Evolutionary conservation across 1,140 invertebrate species (phyloP), one percentile per base, ranked within the genome.

Genomic region (Campodea augens): DNA sequence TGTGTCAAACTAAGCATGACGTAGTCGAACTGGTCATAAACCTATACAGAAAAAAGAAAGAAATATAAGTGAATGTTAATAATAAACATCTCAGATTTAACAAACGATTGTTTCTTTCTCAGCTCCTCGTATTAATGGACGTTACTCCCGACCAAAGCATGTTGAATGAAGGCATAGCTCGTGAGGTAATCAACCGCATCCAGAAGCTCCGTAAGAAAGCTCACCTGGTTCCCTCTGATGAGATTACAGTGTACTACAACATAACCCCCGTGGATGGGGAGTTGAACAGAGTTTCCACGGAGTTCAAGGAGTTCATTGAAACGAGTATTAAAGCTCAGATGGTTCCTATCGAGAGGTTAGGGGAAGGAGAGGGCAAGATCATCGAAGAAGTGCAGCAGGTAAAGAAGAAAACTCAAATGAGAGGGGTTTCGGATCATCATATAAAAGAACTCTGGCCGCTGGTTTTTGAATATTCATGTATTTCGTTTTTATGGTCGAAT

Each of bases 191-290:
- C 22, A 98, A 98, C 60, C 74, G 93, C 37, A 73, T 99, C 29
- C 96, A 99, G 58, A 96, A 95, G 64, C 65, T 98, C 0, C 69
- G 95, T n/a, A 98, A 98, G 62, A 91, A 93, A 61, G 91, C 87
- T 1, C 78, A 86, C 56, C 66, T 98, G 12, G 78, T 92, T 18
- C 90, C 92, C 1, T 82, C 86, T 7, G 91, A 98, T 66, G 74
- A 79, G 46, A 86, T 97, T 20, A 71, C 73, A 25, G 79, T 92
- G 27, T 92, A 78, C 59, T 91, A 86, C 57, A 62, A 72, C 23
- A 69, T 85, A 2, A 60, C 55, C 42, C 74, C 79, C 47, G 43
- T 58, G 0, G 65, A 67, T 39, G 69, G 68, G 42, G 71, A 75
- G 42, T 63, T 92, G 19, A 59, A 67, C 15, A 71, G 73, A 44